Percentiles rank a stretch among this genome's conserved stretches.
These are phyloP conservation scores for Smithornis capensis DNA, from an alignment of 2,113 vertebrate genomes.

Conservation along the genomic window DNA sequence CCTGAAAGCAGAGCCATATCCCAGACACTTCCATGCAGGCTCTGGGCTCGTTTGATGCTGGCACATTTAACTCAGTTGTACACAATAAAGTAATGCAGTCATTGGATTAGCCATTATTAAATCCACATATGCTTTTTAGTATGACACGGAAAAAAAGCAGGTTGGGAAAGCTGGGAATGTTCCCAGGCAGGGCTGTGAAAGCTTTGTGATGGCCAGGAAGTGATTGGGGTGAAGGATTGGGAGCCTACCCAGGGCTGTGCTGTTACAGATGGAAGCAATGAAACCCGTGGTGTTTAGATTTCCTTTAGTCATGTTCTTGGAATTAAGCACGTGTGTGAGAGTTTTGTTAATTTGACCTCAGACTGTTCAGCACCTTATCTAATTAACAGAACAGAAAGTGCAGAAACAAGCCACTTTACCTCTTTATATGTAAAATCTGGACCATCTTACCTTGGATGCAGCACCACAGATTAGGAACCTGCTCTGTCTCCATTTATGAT, in stretches of 20 bases:
- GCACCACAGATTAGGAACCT: neutral
- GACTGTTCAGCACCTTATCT: neutral
- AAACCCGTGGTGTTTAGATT: neutral
- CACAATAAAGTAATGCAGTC: neutral
- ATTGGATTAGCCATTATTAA: neutral
- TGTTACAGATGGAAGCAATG: constrained; percentile 15
- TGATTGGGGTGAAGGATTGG: neutral
- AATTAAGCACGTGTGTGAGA: neutral
- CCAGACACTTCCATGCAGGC: neutral
- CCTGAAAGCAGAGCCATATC: neutral
- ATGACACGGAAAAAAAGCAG: neutral
- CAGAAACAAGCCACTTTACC: accelerated
- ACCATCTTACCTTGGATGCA: neutral
- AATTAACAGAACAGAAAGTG: neutral
- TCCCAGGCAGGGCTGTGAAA: constrained; percentile 12
- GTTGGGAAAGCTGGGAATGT: neutral
- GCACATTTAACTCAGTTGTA: neutral
- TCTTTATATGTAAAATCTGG: neutral
- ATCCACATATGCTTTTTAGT: neutral
- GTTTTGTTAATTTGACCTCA: neutral
- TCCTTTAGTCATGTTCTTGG: neutral
- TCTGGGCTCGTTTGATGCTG: neutral
- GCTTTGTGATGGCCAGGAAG: neutral
- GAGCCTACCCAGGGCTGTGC: neutral
- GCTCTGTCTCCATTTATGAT: neutral